Conservation (phyloP, 30 jellyfish, hydroid and myxozoan genomes). For the Sanderia malayensis region DNA sequence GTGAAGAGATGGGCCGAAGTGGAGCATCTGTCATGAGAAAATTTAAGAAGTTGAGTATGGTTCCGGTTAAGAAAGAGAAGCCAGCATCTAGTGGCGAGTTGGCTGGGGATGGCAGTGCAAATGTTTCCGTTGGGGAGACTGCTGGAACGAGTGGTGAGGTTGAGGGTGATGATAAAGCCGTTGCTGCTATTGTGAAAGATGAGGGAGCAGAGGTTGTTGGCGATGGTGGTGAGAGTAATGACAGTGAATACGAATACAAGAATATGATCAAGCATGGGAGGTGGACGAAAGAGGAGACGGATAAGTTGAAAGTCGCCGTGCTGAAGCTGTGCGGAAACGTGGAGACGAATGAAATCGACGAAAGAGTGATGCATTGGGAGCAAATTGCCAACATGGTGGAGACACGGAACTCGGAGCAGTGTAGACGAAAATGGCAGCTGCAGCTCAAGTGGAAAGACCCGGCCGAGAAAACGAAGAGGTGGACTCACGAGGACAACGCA, state of each 20-base stretch:
- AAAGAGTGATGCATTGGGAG: constrained; percentile 18
- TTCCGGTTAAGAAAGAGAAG: background rate
- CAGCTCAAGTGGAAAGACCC: constrained; percentile 20
- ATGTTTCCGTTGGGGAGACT: background rate
- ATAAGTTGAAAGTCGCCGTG: constrained; percentile 4
- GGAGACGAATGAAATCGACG: background rate
- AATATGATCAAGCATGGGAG: background rate
- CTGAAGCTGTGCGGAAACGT: background rate
- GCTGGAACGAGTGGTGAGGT: background rate
- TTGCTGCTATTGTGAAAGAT: background rate
- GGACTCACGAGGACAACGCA: constrained; percentile 19
- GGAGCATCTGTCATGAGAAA: background rate
- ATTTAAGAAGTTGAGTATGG: background rate
- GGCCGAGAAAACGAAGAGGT: constrained; percentile 1
- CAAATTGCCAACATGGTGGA: constrained; percentile 13
- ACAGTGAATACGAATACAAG: background rate
- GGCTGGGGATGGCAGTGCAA: background rate
- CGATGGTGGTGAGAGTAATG: background rate
- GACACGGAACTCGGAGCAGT: constrained; percentile 39
- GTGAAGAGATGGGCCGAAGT: constrained; percentile 43
- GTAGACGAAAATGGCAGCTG: constrained; percentile 31
- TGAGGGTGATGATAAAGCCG: background rate
- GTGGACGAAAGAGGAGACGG: constrained; percentile 32
- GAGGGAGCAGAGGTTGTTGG: background rate
- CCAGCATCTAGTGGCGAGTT: background rate